Conservation (phyloP, 2,113 vertebrate species). For the Chinchilla lanigera region DNA sequence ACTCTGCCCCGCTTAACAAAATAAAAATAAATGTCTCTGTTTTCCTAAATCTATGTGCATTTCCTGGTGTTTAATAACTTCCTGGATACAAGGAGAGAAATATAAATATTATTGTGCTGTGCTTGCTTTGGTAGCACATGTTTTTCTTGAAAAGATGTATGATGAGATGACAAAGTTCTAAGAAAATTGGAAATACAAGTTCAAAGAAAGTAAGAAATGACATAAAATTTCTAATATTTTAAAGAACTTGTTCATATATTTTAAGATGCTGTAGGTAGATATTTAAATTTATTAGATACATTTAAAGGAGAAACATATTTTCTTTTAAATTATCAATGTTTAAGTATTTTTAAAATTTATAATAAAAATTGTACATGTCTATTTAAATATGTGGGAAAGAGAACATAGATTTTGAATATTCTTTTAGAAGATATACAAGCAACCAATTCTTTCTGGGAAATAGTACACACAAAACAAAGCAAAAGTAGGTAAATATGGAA, state of each 20-base stretch:
- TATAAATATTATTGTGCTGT: neutral
- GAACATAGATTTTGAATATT: neutral
- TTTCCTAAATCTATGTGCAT: neutral
- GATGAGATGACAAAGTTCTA: constrained; percentile 1
- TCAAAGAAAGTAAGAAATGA: constrained; percentile 4
- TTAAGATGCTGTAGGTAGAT: neutral
- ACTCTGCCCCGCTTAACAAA: neutral
- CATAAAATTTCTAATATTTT: constrained; percentile 39
- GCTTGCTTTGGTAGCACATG: neutral
- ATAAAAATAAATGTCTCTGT: neutral
- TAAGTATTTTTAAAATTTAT: constrained; percentile 45
- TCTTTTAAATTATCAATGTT: neutral
- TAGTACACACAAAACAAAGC: neutral
- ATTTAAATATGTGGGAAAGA: neutral
- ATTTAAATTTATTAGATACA: neutral
- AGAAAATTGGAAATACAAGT: constrained; percentile 14
- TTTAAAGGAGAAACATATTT: neutral
- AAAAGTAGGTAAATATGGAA: neutral
- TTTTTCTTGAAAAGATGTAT: constrained; percentile 11
- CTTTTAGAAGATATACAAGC: neutral
- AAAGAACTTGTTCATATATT: neutral
- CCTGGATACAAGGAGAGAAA: neutral
- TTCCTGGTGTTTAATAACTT: neutral
- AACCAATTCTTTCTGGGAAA: neutral
- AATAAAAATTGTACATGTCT: neutral